Base-by-base conservation (phyloP, 2,888 invertebrate species). In the Acanthopleura granulata region DNA sequence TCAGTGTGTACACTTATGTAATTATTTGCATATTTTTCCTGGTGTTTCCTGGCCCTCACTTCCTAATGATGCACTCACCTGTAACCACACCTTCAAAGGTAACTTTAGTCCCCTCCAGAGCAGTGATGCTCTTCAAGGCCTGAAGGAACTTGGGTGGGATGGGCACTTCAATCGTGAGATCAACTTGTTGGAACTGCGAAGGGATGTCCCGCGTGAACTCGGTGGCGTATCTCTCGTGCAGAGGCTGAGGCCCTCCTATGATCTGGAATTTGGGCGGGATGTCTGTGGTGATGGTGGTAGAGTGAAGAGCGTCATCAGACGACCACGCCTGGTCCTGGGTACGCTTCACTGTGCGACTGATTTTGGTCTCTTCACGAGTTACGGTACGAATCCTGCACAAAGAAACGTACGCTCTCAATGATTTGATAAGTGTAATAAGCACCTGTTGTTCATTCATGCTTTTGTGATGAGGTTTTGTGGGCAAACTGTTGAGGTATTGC, bases 81-180 rank as follows among this genome's bases (percentile, higher is more conserved):
- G 94, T 93, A 76, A 98, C 95, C 25, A 95, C 93, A 0, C 97
- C 97, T 89, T 96, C 96, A 91, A 98, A 98, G 87, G 87, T 96
- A 0, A 97, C 97, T 57, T 97, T 95, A 88, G 95, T 95, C 74
- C 98, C 98, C 92, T 98, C 98, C 77, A 93, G 92, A 14, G 97
- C 96, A 73, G 94, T 94, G 70, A 97, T 94, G 91, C 97, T 97
- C 87, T 95, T 95, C 89, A 98, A 93, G 4, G 95, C 94, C 57
- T 96, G 84, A 62, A 87, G 81, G 82, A 90, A 90, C 79, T 87
- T 86, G 3, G 90, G 90, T 62, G 90, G 88, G 9, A 88, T 84
- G 0, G 90, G 90, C 18, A 89, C 84, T 69, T 87, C 86, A 73
- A 90, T 87, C 11, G 86, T 87, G 73, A 90, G 79, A 76, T 90